Conservation (phyloP, 2,113 vertebrate species). For the Bambusicola thoracicus region DNA sequence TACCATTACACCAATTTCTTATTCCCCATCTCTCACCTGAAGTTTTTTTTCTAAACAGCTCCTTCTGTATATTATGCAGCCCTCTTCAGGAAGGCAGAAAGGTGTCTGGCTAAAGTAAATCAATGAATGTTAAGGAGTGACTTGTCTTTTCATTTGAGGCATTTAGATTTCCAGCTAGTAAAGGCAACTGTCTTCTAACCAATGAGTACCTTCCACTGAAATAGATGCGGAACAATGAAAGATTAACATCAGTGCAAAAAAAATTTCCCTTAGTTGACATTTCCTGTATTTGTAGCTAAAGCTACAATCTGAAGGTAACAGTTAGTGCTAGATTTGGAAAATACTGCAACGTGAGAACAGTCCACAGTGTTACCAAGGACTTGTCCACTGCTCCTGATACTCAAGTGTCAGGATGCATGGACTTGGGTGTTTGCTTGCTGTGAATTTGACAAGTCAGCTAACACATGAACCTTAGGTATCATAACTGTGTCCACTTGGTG, state of each 20-base stretch:
- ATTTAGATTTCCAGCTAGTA: background rate
- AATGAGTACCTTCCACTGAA: background rate
- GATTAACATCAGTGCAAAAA: background rate
- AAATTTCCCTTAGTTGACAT: background rate
- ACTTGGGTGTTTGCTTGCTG: background rate
- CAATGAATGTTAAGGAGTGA: background rate
- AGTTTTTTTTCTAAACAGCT: background rate
- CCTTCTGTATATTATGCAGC: background rate
- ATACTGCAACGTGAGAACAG: background rate
- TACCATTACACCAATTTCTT: background rate
- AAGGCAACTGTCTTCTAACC: background rate
- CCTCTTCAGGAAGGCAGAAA: background rate
- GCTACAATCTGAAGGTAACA: background rate
- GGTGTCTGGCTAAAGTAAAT: background rate
- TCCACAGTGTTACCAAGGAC: background rate
- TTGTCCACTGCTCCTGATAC: background rate
- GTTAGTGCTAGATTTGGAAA: background rate
- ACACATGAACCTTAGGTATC: background rate
- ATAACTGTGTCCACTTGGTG: rapidly evolving
- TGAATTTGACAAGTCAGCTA: background rate
- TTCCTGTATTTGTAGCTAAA: background rate
- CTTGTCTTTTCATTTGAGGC: background rate
- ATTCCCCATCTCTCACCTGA: background rate
- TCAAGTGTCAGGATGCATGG: background rate
- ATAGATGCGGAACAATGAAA: background rate